Base-by-base conservation (phyloP, 2,888 invertebrate species). In the Steromphala cineraria region DNA sequence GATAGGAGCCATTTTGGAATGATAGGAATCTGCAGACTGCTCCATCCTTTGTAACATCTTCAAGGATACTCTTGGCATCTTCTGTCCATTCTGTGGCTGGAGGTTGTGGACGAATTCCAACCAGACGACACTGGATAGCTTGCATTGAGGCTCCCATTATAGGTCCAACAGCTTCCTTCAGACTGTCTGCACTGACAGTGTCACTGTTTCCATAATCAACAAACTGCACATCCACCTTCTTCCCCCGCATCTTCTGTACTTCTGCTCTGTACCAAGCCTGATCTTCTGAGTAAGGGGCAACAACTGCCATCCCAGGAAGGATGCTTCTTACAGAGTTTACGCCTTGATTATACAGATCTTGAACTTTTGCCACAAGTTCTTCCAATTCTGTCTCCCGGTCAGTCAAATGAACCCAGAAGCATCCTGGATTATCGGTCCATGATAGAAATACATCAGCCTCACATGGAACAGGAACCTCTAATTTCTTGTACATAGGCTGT, bases 131-230 rank as follows among this genome's bases (percentile, higher is more conserved):
- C 28, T 80, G 80, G 17, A 86, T 80, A 7, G 90, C 90, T 62
- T 89, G 86, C 36, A 87, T 83, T 13, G 84, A 83, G 10, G 87
- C 80, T 19, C 83, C 78, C 8, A 83, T 56, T 21, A 90, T 80
- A 4, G 87, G 84, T 15, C 81, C 82, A 24, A 85, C 82, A 0
- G 87, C 85, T 40, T 81, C 56, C 74, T 86, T 84, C 1, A 89
- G 53, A 4, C 81, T 78, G 24, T 87, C 87, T 67, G 81, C 75
- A n/a, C 67, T 55, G 5, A 90, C 85, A n/a, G 81, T 83, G 52
- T 92, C 92, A 31, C 86, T 74, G 80, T 92, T 92, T 13, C 92
- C 92, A 86, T 91, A 92, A 77, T 91, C 91, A 24, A 89, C 87
- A 85, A 90, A 91, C 28, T 87, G 81, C 0, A 88, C 87, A 31